Evolutionary conservation across 2,888 invertebrate species (phyloP).

Genomic region (Proisotoma minuta): DNA sequence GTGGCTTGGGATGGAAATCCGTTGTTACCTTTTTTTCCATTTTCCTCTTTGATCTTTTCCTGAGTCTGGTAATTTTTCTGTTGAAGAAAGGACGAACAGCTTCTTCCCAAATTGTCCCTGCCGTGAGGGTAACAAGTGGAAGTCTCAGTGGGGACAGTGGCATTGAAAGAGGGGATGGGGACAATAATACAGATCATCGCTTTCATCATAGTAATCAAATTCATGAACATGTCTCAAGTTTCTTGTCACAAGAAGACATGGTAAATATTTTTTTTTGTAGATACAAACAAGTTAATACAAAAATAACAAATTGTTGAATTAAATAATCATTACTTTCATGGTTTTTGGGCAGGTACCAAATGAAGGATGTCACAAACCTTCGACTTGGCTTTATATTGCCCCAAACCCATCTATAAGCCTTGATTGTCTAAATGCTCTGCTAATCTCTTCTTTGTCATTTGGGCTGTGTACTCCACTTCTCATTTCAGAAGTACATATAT

Average conservation of each 20-base stretch:
- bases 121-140: background rate
- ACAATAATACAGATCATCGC: background rate
- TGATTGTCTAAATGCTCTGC: slow-evolving; percentile 27
- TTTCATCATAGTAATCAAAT: slow-evolving; percentile 24
- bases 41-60: slow-evolving; percentile 31
- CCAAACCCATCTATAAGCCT: slow-evolving; percentile 31
- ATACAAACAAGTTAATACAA: too few species aligned
- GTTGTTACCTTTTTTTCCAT: slow-evolving; percentile 29
- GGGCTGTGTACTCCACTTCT: slow-evolving; percentile 24
- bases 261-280: too few species aligned
- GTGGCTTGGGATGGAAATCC: slow-evolving; percentile 20
- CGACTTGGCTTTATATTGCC: slow-evolving; percentile 42
- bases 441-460: slow-evolving; percentile 25
- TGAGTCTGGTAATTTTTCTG: slow-evolving; percentile 33
- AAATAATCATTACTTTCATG: background rate
- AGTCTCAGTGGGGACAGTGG: background rate
- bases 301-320: too few species aligned
- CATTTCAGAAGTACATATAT: slow-evolving; percentile 8
- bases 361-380: slow-evolving; percentile 38
- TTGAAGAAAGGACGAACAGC: slow-evolving; percentile 28
- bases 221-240: slow-evolving; percentile 15
- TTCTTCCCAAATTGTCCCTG: background rate
- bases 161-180: slow-evolving; percentile 1
- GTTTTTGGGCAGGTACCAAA: slow-evolving; percentile 24
- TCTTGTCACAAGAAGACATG: slow-evolving; percentile 40